These are phyloP conservation scores for Heliconius himera DNA, from an alignment of 1,140 invertebrate genomes.

Conservation along the genomic window DNA sequence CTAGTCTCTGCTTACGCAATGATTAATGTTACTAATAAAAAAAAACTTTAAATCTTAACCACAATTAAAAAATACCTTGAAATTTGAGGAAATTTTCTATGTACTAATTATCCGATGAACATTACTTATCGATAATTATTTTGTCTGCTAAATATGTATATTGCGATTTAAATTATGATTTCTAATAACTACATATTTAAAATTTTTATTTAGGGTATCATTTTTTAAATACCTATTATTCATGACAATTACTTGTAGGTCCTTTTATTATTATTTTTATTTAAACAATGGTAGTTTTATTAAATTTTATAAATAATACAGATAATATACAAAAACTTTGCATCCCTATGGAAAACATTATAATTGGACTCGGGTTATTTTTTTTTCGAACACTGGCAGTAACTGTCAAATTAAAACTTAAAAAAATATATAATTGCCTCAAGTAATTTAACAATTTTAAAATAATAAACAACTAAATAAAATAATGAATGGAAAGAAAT, in stretches of 20 bases:
- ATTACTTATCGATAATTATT: background rate
- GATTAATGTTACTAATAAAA: too few species aligned
- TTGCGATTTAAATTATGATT: background rate
- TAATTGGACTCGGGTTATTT: background rate
- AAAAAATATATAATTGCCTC: background rate
- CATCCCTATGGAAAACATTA: background rate
- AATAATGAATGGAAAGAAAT: conserved; percentile 36
- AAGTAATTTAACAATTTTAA: background rate
- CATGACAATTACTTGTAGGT: too few species aligned
- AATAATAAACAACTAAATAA: background rate
- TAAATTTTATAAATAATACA: background rate
- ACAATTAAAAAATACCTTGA: too few species aligned
- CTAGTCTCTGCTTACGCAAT: too few species aligned
- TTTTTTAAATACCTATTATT: too few species aligned
- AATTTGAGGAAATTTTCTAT: background rate
- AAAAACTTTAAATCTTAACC: too few species aligned
- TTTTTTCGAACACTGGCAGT: background rate
- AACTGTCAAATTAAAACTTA: background rate
- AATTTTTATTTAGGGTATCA: too few species aligned
- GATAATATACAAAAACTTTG: background rate
- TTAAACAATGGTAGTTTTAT: background rate
- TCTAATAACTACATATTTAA: background rate
- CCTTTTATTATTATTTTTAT: too few species aligned
- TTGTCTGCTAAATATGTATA: background rate
- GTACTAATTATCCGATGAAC: background rate